These are phyloP conservation scores for Phacellophora camtschatica DNA, from an alignment of 30 jellyfish, hydroid and myxozoan species.

Conservation along the genomic window DNA sequence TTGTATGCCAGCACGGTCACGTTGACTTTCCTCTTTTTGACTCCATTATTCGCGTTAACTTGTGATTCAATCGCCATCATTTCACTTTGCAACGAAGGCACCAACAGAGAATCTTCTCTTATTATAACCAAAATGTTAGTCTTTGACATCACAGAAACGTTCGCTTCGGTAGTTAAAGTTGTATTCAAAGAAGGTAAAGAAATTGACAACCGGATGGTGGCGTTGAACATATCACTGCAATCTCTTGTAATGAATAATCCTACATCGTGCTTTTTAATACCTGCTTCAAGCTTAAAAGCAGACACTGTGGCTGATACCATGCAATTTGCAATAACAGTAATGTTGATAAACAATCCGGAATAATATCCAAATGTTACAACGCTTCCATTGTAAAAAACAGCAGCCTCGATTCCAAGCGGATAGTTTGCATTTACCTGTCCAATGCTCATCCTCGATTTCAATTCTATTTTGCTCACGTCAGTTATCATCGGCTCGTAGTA, in stretches of 20 bases:
- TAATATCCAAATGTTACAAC: constrained; percentile 9
- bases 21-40: neutral
- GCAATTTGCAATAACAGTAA: constrained; percentile 17
- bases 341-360: neutral
- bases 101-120: neutral
- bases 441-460: neutral
- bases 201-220: neutral
- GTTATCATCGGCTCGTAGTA: constrained; percentile 45
- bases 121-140: constrained; percentile 10
- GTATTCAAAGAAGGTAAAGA: neutral
- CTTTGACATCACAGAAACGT: neutral
- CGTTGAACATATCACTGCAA: neutral
- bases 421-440: constrained; percentile 45
- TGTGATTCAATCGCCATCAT: neutral
- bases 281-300: neutral
- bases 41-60: neutral
- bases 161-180: neutral
- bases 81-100: neutral
- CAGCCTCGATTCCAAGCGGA: constrained; percentile 4
- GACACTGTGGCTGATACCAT: neutral
- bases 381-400: constrained; percentile 1
- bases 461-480: neutral
- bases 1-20: neutral
- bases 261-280: constrained; percentile 10
- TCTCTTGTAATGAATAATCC: neutral